Evolutionary conservation across 2,888 invertebrate species (phyloP), one percentile per base, ranked within the genome.

Genomic region (Bombylius discolor): DNA sequence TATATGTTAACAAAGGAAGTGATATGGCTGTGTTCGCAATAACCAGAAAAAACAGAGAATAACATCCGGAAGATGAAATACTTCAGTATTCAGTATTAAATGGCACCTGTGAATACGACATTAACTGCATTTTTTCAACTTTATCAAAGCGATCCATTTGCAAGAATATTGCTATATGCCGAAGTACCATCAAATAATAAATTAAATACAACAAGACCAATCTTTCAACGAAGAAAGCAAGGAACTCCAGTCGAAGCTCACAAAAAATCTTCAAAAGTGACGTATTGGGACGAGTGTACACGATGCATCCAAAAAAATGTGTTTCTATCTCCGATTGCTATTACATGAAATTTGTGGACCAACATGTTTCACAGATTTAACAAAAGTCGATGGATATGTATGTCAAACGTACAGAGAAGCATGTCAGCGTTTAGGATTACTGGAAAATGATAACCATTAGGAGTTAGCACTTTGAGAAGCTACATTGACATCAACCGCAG

Each of bases 1-100:
- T 44, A 44, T 4, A 44, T 9, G 5, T 44, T n/a, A n/a, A 5
- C 44, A 44, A 73, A 67, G 70, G 70, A 48, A 67, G 66, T 60
- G 69, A 70, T 59, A 65, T 66, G 66, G 67, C 68, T n/a, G 52
- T 46, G 5, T 55, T 63, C 65, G 49, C 33, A 49, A 4, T 61
- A 11, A 7, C 11, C 12, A 5, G 5, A 36, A 62, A 53, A 39
- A 44, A 47, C 13, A n/a, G n/a, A n/a, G n/a, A n/a, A n/a, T n/a
- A n/a, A n/a, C n/a, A n/a, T n/a, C 33, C 32, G 23, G 32, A 46
- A 9, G 52, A 52, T 46, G 47, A 52, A 34, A 39, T 55, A n/a
- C n/a, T n/a, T n/a, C n/a, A n/a, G n/a, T n/a, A 31, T 11, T 1
- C 44, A 44, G 8, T 5, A 31, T 31, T 32, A 51, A 44, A 31